Percentiles rank a stretch among this genome's conserved stretches.
These are phyloP conservation scores for Phengaris alcon DNA, from an alignment of 2,888 invertebrate species.

Conservation along the genomic window DNA sequence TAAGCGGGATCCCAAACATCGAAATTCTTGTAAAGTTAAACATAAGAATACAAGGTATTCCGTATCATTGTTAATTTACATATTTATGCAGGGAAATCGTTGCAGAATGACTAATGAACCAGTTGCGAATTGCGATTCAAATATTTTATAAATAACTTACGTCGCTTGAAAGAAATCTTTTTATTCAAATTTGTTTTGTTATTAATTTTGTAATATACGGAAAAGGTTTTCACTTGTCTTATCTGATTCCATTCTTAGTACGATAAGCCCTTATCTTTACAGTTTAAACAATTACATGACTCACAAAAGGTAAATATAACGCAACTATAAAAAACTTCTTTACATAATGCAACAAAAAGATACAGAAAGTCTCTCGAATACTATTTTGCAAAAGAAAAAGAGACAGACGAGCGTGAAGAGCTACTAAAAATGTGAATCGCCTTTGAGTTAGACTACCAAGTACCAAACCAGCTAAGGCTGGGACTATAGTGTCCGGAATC, in stretches of 20 bases:
- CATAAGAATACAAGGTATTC: slow-evolving; percentile 10
- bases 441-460: too few relatives aligned
- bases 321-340: slow-evolving; percentile 19
- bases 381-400: too few relatives aligned
- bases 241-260: slow-evolving; percentile 41
- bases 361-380: too few relatives aligned
- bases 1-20: neutral
- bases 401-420: too few relatives aligned
- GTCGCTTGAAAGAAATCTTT: slow-evolving; percentile 5
- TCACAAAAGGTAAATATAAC: slow-evolving; percentile 37
- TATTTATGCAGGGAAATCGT: neutral
- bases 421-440: too few relatives aligned
- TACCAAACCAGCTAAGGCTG: too few relatives aligned
- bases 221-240: slow-evolving; percentile 31
- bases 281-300: slow-evolving; percentile 38
- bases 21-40: slow-evolving; percentile 2
- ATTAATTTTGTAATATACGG: slow-evolving; percentile 28
- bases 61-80: neutral
- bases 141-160: neutral
- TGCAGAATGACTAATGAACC: slow-evolving; percentile 12
- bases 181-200: slow-evolving; percentile 8
- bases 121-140: neutral
- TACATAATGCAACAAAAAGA: too few relatives aligned
- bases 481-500: too few relatives aligned
- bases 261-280: slow-evolving; percentile 44